Conservation (phyloP, 2,888 invertebrate species). For the Hetaerina titia region DNA sequence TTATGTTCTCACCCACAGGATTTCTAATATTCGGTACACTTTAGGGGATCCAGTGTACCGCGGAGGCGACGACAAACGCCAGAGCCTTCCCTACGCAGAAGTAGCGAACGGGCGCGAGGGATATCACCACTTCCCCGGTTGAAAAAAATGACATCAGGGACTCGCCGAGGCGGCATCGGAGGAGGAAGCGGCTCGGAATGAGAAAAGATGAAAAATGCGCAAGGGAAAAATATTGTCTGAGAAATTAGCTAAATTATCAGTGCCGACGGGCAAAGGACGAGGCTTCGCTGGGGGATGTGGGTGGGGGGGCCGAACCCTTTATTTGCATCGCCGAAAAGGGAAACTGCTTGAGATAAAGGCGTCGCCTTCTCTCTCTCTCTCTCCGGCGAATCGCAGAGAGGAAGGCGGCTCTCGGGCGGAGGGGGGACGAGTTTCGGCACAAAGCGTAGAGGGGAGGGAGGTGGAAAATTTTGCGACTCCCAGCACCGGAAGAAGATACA, state of each 20-base stretch:
- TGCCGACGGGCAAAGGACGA: neutral
- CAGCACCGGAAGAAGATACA: constrained; percentile 17
- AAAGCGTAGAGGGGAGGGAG: constrained; percentile 8
- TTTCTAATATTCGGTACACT: too few species aligned
- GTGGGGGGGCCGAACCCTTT: neutral
- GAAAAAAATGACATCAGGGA: neutral
- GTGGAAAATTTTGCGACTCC: neutral
- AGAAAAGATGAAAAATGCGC: neutral
- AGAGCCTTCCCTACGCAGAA: neutral
- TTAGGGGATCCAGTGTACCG: too few species aligned
- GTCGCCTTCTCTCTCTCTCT: neutral
- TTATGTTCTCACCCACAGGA: too few species aligned
- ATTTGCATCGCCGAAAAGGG: neutral
- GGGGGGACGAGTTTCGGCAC: neutral
- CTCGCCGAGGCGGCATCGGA: neutral
- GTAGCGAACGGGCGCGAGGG: neutral
- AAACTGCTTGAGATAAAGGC: constrained; percentile 31
- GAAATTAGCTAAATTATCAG: constrained; percentile 57
- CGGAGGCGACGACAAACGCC: too few species aligned
- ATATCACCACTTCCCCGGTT: neutral
- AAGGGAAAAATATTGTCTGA: neutral
- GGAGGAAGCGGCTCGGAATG: neutral
- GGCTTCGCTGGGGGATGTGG: neutral
- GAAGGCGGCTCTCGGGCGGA: neutral
- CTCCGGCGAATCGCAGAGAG: neutral